Evolutionary conservation across 2,888 invertebrate species (phyloP).

Genomic region (Meta bourneti): DNA sequence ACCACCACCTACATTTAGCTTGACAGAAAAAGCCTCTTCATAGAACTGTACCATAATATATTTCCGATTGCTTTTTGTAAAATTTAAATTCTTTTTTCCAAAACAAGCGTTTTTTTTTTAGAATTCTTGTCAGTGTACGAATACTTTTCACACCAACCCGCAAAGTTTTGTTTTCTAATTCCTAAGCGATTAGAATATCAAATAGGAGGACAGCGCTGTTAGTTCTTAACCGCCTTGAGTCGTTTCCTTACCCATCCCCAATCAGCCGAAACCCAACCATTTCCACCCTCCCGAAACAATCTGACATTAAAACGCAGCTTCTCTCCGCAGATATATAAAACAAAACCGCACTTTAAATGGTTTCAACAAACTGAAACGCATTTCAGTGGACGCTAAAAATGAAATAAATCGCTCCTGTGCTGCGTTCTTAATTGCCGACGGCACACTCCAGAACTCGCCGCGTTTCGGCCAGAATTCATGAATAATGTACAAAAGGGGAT

Average conservation of each 20-base stretch:
- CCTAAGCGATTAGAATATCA: too few relatives aligned
- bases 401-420: slow-evolving; percentile 40
- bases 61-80: too few relatives aligned
- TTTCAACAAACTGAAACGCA: not conserved
- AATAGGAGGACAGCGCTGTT: too few relatives aligned
- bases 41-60: too few relatives aligned
- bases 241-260: slow-evolving; percentile 22
- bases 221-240: slow-evolving; percentile 5
- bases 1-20: too few relatives aligned
- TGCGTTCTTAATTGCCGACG: slow-evolving; percentile 52
- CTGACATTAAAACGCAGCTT: slow-evolving; percentile 34
- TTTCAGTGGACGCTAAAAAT: slow-evolving; percentile 25
- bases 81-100: too few relatives aligned
- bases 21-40: too few relatives aligned
- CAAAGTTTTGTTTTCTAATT: too few relatives aligned
- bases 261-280: slow-evolving; percentile 35
- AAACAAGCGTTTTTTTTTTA: too few relatives aligned
- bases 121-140: too few relatives aligned
- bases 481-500: slow-evolving; percentile 51
- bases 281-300: slow-evolving; percentile 28
- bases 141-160: too few relatives aligned
- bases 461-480: slow-evolving; percentile 44
- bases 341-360: slow-evolving; percentile 26
- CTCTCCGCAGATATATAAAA: slow-evolving; percentile 31
- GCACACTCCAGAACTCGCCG: slow-evolving; percentile 28